Evolutionary conservation across 2,888 invertebrate genomes (phyloP), one percentile per base, ranked within the genome.

Genomic region (Xestia c-nigrum): DNA sequence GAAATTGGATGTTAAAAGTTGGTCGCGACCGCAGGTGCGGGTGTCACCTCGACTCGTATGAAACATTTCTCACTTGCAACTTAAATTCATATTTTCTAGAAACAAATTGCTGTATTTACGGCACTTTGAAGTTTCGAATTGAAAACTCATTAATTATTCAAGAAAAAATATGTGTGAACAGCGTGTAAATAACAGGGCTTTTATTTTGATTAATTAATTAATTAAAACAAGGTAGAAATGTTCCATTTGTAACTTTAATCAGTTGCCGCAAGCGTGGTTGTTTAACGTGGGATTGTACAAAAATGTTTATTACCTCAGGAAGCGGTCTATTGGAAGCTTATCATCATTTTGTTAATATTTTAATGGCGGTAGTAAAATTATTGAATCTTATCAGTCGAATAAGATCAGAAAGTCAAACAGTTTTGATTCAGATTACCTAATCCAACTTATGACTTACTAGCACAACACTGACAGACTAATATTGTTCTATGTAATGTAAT

Each of bases 11-110:
- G 88, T 90, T 86, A 85, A 89, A 94, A 93, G 92, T 94, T 93
- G 86, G 83, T 88, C 88, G 89, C 88, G 91, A 87, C 84, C 93
- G 86, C 95, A 95, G 95, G 95, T 95, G 95, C 87, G 90, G 84
- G 81, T 91, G 94, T 93, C 94, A 91, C 89, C 92, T 92, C 90
- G 90, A 89, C 91, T 93, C 91, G 90, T 85, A 88, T 89, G 91
- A 93, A 92, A 93, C 93, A 95, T 95, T 94, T 95, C 94, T 95
- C 95, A 93, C 91, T 86, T 88, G 89, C 91, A 93, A 92, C 90
- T 93, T 93, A 89, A 91, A 94, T 93, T 92, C 91, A 92, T 92
- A 92, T 92, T 92, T 94, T 93, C 89, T 84, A 88, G 85, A 89
- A 89, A 91, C 89, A 94, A 93, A 93, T 93, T 92, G 90, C 89